Evolutionary conservation across 64 coral and sea anemone genomes (phyloP).

Genomic region (Hydrozoanthus tunicans): DNA sequence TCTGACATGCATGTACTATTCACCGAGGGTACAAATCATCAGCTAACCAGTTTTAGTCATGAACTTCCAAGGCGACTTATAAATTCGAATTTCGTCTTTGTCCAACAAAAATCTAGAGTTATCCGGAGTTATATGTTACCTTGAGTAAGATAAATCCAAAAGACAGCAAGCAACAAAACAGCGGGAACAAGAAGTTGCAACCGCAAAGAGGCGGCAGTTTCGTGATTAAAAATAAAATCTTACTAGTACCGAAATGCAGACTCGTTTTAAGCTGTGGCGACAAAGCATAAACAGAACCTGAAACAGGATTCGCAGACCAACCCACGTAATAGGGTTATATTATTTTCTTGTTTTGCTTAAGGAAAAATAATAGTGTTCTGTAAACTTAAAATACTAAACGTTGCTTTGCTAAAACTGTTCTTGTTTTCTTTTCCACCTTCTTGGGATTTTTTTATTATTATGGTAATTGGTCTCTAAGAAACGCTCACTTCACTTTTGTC

Average conservation of each 20-base stretch:
- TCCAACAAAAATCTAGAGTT: too few species aligned
- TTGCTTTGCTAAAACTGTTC: background rate
- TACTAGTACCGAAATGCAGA: background rate
- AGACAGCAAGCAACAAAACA: background rate
- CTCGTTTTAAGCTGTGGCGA: background rate
- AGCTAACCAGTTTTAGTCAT: too few species aligned
- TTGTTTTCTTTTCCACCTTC: constrained; percentile 1
- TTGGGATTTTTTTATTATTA: constrained; percentile 18
- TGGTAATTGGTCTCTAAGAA: background rate
- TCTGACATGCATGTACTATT: too few species aligned
- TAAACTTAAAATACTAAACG: constrained; percentile 8
- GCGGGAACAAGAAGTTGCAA: background rate
- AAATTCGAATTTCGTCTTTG: too few species aligned
- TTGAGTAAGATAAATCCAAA: too few species aligned
- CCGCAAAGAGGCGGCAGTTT: background rate
- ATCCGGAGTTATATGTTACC: too few species aligned
- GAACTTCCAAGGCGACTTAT: too few species aligned
- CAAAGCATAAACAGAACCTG: constrained; percentile 1
- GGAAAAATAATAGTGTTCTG: background rate
- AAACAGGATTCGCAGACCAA: constrained; percentile 1
- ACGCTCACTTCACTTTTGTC: background rate
- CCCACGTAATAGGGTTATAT: background rate
- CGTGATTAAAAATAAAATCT: background rate
- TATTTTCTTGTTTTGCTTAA: background rate
- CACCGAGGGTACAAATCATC: too few species aligned